Conservation (phyloP, 2,113 vertebrate genomes). For the Anolis sagrei region DNA sequence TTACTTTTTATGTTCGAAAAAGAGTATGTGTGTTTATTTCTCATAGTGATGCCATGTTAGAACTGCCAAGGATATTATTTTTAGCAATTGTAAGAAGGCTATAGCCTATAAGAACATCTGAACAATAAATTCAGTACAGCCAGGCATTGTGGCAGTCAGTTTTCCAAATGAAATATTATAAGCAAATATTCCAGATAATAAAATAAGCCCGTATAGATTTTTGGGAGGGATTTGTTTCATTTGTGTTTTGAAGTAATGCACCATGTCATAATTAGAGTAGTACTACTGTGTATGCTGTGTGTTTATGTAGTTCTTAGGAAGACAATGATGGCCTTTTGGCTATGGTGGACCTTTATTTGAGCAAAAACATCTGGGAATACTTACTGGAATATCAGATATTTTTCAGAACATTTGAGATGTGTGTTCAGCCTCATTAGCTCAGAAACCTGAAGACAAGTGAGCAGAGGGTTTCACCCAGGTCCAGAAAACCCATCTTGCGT, state of each 20-base stretch:
- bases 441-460: neutral
- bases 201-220: neutral
- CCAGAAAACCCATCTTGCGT: slow-evolving; percentile 7
- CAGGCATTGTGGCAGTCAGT: no score
- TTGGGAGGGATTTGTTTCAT: neutral
- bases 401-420: neutral
- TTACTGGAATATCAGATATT: slow-evolving; percentile 19
- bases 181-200: neutral
- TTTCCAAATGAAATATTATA: neutral
- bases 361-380: neutral
- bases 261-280: neutral
- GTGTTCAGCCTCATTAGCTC: slow-evolving; percentile 13
- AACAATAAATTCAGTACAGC: neutral
- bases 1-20: no score
- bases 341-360: slow-evolving; percentile 16
- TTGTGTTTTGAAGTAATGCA: neutral
- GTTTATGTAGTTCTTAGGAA: neutral
- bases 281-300: neutral
- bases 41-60: no score
- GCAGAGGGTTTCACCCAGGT: neutral
- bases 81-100: neutral
- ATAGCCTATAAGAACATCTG: neutral
- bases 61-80: neutral
- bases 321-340: neutral
- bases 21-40: no score